Conservation (phyloP, 1,140 invertebrate genomes). For the Lordiphosa mommai region DNA sequence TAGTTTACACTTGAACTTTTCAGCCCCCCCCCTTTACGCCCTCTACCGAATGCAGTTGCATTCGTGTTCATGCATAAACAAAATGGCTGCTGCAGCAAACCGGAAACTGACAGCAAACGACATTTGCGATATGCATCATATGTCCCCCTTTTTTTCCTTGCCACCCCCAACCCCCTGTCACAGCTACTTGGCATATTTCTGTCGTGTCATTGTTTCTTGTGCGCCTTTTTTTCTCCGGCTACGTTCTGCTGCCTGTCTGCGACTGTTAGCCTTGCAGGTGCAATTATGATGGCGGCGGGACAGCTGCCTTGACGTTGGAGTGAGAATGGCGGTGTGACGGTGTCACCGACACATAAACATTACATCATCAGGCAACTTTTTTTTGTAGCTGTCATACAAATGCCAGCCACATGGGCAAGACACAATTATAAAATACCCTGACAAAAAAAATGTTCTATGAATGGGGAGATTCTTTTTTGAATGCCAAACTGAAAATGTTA, state of each 20-base stretch:
- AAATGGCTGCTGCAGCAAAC: slow-evolving; percentile 72
- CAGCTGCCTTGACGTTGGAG: slow-evolving; percentile 11
- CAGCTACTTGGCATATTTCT: slow-evolving; percentile 75
- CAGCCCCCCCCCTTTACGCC: background rate
- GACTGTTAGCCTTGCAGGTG: slow-evolving; percentile 71
- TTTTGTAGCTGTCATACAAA: slow-evolving; percentile 74
- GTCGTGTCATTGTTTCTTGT: slow-evolving; percentile 68
- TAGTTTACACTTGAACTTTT: slow-evolving; percentile 57
- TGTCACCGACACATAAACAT: slow-evolving; percentile 75
- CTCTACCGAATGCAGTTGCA: slow-evolving; percentile 34
- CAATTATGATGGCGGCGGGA: slow-evolving; percentile 65
- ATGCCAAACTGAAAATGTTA: background rate
- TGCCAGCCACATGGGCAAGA: slow-evolving; percentile 32
- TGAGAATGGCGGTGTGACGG: slow-evolving; percentile 17
- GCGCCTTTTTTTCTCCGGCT: slow-evolving; percentile 54
- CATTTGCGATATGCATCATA: slow-evolving; percentile 77
- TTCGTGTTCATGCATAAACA: slow-evolving; percentile 75
- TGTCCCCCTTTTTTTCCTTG: slow-evolving; percentile 32
- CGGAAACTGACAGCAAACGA: slow-evolving; percentile 75
- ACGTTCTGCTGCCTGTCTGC: slow-evolving; percentile 31
- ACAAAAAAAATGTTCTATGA: slow-evolving; percentile 1
- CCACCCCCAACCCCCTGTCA: background rate
- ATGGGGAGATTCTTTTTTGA: background rate
- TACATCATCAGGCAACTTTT: slow-evolving; percentile 75
- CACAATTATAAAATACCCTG: slow-evolving; percentile 1